Evolutionary conservation across 2,797 vertebrate genomes (phyloP).

Genomic region (Arrhamphus sclerolepis): DNA sequence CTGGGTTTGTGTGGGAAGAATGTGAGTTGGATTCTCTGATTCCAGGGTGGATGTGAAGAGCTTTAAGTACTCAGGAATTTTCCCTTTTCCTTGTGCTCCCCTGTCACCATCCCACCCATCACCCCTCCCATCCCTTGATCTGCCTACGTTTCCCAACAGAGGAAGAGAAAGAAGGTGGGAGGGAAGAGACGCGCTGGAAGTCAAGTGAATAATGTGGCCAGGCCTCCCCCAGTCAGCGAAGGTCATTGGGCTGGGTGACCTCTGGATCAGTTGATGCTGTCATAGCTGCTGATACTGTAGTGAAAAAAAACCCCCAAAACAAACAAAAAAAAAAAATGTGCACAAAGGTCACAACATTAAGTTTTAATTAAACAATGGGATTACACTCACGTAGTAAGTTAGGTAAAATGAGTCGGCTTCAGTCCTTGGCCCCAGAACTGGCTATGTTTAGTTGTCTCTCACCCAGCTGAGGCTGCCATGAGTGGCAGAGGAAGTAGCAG

Average conservation of each 20-base stretch:
- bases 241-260: constrained; percentile 57
- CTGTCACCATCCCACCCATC: constrained; percentile 65
- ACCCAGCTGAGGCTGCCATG: constrained; percentile 25
- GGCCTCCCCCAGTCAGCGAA: constrained; percentile 38
- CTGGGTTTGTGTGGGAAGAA: constrained; percentile 71
- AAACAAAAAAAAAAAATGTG: constrained; percentile 17
- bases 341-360: constrained; percentile 34
- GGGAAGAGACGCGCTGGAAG: constrained; percentile 52
- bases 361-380: constrained; percentile 27
- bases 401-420: constrained; percentile 24
- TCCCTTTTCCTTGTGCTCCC: constrained; percentile 59
- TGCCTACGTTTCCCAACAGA: constrained; percentile 53
- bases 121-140: constrained; percentile 72
- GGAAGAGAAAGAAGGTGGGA: constrained; percentile 56
- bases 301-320: constrained; percentile 9
- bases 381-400: constrained; percentile 28
- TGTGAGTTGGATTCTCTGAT: constrained; percentile 69
- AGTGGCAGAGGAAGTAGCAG: constrained; percentile 56
- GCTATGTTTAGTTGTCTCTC: constrained; percentile 48
- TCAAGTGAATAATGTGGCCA: constrained; percentile 64
- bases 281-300: constrained; percentile 52
- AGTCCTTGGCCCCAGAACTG: constrained; percentile 34
- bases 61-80: constrained; percentile 75
- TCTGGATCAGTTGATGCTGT: constrained; percentile 24
- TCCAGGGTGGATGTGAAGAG: constrained; percentile 76